Evolutionary conservation across 2,797 vertebrate species (phyloP), one percentile per base, ranked within the genome.

Genomic region (Cryptoprocta ferox): DNA sequence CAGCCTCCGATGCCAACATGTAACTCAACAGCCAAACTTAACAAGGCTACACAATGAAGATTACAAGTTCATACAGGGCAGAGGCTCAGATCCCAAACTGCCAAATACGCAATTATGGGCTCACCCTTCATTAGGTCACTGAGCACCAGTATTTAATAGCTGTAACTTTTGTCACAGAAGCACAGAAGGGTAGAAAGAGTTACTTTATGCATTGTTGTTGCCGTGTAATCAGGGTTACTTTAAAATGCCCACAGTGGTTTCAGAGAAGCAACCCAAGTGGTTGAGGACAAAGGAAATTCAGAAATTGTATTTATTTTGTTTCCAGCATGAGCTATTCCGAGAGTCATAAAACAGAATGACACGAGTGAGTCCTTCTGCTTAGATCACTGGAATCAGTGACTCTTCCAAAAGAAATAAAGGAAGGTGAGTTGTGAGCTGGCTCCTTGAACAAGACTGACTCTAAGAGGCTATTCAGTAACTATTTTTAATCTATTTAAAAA

Each of bases 271-370:
- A 96, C 97, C 92, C 88, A 92, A 95, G 93, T 63, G 39, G 87
- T 10, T n/a, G 78, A 89, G 84, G 88, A 97, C 97, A 98, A 97
- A 98, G 95, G 81, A 96, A 95, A 97, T 95, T 94, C 76, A 93
- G 92, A 97, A 97, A 91, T 92, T 83, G 32, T 89, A 81, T 97
- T 96, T 96, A 94, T 96, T 96, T 93, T 96, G 93, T 92, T 90
- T 95, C 79, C 5, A 86, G 37, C 30, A 50, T 14, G 68, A 97
- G 92, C 81, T 91, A 80, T 93, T 94, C 93, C 15, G 35, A 92
- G 84, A 95, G 90, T 89, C 78, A 73, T 53, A 66, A 93, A 93
- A 89, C n/a, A 89, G 86, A 95, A 70, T 37, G 56, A 86, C 9
- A 18, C 1, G 63, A 82, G 9, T 6, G 42, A 45, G 84, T 82